Base-by-base conservation (phyloP, 2,797 vertebrate genomes). In the Petrocephalus sullivani region DNA sequence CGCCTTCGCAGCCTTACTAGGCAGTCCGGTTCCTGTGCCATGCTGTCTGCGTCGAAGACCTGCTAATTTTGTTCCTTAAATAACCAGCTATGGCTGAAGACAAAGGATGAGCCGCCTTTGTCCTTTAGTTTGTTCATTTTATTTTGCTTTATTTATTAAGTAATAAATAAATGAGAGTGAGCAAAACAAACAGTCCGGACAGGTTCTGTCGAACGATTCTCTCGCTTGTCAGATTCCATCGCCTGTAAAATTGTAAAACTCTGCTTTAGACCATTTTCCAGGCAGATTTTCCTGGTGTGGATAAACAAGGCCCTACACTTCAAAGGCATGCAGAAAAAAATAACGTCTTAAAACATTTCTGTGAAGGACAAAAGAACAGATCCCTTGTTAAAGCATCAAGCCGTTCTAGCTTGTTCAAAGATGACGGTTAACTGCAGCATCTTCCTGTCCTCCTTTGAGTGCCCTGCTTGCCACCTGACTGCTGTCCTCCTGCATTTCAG, bases 401-500 rank as follows among this genome's bases (percentile, higher is more conserved):
- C 81, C 41, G 1, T 83, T 83, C 19, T 83, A 83, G 49, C 6
- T 23, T 51, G 81, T 83, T 1, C 33, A 0, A 37, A 37, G 71
- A 75, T 37, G 33, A 33, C 19, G 67, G 67, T 37, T 33, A 5
- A 16, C 33, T 4, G 33, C 37, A 7, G 4, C 37, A 3, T 75
- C 21, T 9, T 10, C 3, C 61, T 64, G 23, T 21, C 9, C 8
- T 9, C 21, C 61, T 64, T 23, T 64, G 21, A 64, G 64, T 71
- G 33, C 33, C 12, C 33, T 6, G 64, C 23, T 37, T 19, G 33
- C 41, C 71, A 46, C 49, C 10, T 54, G 14, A n/a, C 86, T 87
- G 49, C 67, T 23, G 8, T 16, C 21, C 14, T 23, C 82, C 49
- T 84, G n/a, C 23, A 7, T 89, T 86, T 89, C 91, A 95, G 94